phyloP scores from a whole-genome alignment of 2,113 vertebrate species.

The Tylochromis polylepis region DNA sequence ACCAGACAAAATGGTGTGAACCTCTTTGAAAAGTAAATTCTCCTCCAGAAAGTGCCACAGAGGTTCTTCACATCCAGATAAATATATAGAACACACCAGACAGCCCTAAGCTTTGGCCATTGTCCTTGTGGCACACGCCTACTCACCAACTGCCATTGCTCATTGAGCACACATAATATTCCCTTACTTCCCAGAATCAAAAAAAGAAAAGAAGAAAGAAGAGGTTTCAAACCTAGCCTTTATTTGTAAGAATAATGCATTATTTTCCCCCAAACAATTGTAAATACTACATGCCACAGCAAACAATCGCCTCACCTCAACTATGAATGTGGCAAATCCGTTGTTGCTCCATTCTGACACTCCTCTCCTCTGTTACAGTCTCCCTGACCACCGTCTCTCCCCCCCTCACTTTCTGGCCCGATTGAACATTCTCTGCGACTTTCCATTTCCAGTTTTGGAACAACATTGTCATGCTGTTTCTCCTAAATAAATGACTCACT shows the following conservation, averaged over 20 bases:
- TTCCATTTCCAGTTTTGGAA: too few relatives aligned
- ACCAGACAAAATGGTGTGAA: not conserved
- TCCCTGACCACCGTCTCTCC: too few relatives aligned
- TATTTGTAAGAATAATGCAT: not conserved
- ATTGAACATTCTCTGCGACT: too few relatives aligned
- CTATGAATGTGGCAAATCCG: not conserved
- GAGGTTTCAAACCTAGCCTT: not conserved
- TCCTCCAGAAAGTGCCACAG: not conserved
- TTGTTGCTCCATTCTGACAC: too few relatives aligned
- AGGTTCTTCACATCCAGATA: slow-evolving; percentile 1
- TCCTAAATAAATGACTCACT: too few relatives aligned
- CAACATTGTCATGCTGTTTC: too few relatives aligned
- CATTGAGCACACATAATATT: slow-evolving; percentile 20
- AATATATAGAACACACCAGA: slow-evolving; percentile 19
- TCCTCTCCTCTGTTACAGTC: too few relatives aligned
- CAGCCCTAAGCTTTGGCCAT: not conserved
- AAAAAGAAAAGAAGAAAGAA: not conserved
- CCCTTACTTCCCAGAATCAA: not conserved
- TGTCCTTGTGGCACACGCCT: slow-evolving; percentile 30
- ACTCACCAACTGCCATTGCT: slow-evolving; percentile 43
- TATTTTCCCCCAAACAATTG: not conserved
- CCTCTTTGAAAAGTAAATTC: not conserved
- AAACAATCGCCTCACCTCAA: not conserved
- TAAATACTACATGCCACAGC: not conserved
- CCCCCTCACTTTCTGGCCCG: too few relatives aligned